A percentile compares a stretch with the other conserved stretches of the same genome.
phyloP scores from a whole-genome alignment of 2,888 invertebrate genomes.

The Busseola fusca region DNA sequence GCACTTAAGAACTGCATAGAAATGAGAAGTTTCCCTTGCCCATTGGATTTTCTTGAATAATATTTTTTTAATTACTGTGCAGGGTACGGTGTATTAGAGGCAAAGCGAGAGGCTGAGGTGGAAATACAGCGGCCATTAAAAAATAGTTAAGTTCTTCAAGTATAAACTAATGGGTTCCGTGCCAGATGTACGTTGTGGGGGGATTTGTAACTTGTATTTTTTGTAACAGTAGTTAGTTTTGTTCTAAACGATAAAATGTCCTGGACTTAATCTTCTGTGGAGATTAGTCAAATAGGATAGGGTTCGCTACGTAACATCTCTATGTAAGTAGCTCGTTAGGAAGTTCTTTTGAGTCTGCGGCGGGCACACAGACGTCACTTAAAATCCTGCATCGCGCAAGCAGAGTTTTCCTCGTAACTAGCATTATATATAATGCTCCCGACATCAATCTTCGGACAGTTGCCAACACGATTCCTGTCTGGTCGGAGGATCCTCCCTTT shows the following conservation, averaged over 20 bases:
- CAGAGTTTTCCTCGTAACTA: too few species aligned
- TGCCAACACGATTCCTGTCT: too few species aligned
- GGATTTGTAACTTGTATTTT: constrained; percentile 17
- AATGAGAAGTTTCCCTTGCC: constrained; percentile 37
- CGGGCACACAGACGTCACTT: too few species aligned
- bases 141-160: constrained; percentile 59
- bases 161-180: constrained; percentile 63
- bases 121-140: constrained; percentile 67
- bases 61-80: constrained; percentile 72
- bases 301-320: background rate
- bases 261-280: background rate
- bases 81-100: constrained; percentile 67
- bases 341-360: too few species aligned
- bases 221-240: constrained; percentile 9
- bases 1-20: constrained; percentile 34
- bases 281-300: background rate
- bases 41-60: constrained; percentile 56
- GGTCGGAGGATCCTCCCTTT: too few species aligned
- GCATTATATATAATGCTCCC: too few species aligned
- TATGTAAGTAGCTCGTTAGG: background rate
- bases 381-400: too few species aligned
- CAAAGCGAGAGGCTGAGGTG: constrained; percentile 66
- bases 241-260: constrained; percentile 1
- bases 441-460: too few species aligned
- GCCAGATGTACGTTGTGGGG: constrained; percentile 31